These are phyloP conservation scores for Micropoecilia bifurca DNA, from an alignment of 2,797 vertebrate species.

Conservation along the genomic window DNA sequence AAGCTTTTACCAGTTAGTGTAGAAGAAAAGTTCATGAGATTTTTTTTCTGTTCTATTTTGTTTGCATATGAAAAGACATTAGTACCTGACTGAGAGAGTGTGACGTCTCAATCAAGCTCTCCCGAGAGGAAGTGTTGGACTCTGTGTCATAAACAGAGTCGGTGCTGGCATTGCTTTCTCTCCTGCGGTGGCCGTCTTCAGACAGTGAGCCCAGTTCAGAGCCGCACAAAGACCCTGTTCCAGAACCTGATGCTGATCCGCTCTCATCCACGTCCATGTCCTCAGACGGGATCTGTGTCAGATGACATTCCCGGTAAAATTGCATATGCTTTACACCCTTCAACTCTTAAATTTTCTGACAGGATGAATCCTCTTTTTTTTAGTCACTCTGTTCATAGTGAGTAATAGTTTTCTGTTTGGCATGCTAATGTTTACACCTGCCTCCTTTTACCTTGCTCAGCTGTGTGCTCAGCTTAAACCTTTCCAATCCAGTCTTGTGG, in stretches of 20 bases:
- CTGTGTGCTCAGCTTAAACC: constrained; percentile 77
- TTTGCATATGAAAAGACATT: not conserved
- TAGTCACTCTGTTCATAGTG: not conserved
- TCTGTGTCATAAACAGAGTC: constrained; percentile 74
- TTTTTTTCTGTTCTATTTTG: not conserved
- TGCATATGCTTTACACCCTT: constrained; percentile 45
- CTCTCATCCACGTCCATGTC: constrained; percentile 86
- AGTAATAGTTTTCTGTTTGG: not conserved
- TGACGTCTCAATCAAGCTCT: constrained; percentile 63
- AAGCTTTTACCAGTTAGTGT: not conserved
- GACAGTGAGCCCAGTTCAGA: constrained; percentile 64
- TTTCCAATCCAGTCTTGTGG: constrained; percentile 80
- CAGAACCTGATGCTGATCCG: constrained; percentile 62
- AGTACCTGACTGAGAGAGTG: constrained; percentile 62
- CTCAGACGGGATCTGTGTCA: constrained; percentile 89
- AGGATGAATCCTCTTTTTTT: not conserved
- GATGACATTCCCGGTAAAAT: constrained; percentile 82
- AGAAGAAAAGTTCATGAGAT: not conserved
- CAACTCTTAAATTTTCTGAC: not conserved
- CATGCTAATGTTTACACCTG: not conserved
- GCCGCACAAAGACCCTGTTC: constrained; percentile 62
- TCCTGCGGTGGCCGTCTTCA: constrained; percentile 62
- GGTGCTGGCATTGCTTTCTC: constrained; percentile 57
- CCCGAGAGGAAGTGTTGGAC: constrained; percentile 71
- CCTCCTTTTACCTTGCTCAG: constrained; percentile 67